phyloP scores from a whole-genome alignment of 2,888 invertebrate species.

The Xylocampa areola region DNA sequence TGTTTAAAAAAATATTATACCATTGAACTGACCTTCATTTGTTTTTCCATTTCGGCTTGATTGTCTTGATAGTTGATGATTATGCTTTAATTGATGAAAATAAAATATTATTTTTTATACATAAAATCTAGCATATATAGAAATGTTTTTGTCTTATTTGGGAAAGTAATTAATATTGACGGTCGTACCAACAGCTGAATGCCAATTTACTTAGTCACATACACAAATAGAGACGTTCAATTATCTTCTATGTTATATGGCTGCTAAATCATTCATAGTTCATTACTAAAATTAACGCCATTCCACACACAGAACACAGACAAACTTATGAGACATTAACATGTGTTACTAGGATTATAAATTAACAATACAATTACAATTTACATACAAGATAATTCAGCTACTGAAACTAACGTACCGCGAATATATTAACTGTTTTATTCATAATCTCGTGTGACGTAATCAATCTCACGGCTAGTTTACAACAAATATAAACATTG shows the following conservation, averaged over 20 bases:
- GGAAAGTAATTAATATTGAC: too few relatives aligned
- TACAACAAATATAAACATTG: conserved; percentile 43
- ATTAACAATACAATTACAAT: conserved; percentile 67
- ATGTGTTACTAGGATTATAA: conserved; percentile 64
- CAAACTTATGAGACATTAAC: conserved; percentile 60
- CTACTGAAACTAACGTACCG: conserved; percentile 45
- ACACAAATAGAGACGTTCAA: conserved; percentile 14
- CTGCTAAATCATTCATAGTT: conserved; percentile 59
- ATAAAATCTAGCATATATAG: too few relatives aligned
- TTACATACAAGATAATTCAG: conserved; percentile 57
- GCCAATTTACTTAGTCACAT: too few relatives aligned
- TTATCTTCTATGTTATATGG: conserved; percentile 29
- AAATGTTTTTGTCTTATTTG: too few relatives aligned
- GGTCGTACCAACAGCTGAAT: too few relatives aligned
- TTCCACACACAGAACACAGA: conserved; percentile 45
- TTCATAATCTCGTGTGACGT: conserved; percentile 42
- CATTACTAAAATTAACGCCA: conserved; percentile 58
- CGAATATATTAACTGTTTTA: conserved; percentile 39
- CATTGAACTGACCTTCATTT: too few relatives aligned
- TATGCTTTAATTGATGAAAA: too few relatives aligned
- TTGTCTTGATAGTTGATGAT: not conserved
- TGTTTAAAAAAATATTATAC: too few relatives aligned
- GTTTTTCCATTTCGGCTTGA: not conserved
- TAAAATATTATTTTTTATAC: too few relatives aligned
- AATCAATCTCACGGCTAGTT: conserved; percentile 36